Percentiles rank a stretch among this genome's conserved stretches.
phyloP scores from a whole-genome alignment of 2,797 vertebrate genomes.

The Pterois miles region DNA sequence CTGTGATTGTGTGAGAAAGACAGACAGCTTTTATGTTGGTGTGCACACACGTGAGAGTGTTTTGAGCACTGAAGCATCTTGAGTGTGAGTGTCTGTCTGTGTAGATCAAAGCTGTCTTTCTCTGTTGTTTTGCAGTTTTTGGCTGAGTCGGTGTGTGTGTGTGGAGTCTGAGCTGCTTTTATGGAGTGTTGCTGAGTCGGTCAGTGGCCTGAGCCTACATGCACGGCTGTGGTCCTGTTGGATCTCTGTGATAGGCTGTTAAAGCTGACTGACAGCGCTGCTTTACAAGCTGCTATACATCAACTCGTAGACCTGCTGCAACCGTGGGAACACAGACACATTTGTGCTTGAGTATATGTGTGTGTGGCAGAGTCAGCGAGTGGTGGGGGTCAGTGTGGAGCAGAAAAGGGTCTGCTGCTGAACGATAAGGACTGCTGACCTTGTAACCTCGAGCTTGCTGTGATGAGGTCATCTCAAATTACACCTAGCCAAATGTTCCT shows the following conservation, averaged over 20 bases:
- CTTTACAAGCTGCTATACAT: slow-evolving; percentile 76
- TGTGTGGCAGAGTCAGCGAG: slow-evolving; percentile 3
- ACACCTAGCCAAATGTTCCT: slow-evolving; percentile 68
- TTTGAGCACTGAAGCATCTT: slow-evolving; percentile 46
- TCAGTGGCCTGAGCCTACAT: slow-evolving; percentile 43
- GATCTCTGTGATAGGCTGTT: slow-evolving; percentile 72
- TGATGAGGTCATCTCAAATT: slow-evolving; percentile 71
- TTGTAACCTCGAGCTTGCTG: slow-evolving; percentile 48
- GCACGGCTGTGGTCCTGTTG: slow-evolving; percentile 65
- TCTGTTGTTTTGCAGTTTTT: slow-evolving; percentile 56
- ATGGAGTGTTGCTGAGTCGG: slow-evolving; percentile 70
- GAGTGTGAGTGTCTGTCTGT: slow-evolving; percentile 44
- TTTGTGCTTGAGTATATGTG: slow-evolving; percentile 15
- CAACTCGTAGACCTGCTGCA: slow-evolving; percentile 61
- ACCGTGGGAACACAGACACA: slow-evolving; percentile 68
- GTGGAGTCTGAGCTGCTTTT: slow-evolving; percentile 53
- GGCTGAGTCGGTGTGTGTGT: slow-evolving; percentile 50
- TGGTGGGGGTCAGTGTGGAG: slow-evolving; percentile 37
- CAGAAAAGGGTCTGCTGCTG: slow-evolving; percentile 59
- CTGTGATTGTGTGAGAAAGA: slow-evolving; percentile 41
- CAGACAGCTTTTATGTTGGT: slow-evolving; percentile 25
- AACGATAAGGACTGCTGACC: slow-evolving; percentile 74
- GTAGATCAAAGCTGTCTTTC: slow-evolving; percentile 60
- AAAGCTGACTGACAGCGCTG: slow-evolving; percentile 64
- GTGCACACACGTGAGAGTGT: slow-evolving; percentile 30